phyloP scores from a whole-genome alignment of 2,113 vertebrate genomes.

The Pandion haliaetus region DNA sequence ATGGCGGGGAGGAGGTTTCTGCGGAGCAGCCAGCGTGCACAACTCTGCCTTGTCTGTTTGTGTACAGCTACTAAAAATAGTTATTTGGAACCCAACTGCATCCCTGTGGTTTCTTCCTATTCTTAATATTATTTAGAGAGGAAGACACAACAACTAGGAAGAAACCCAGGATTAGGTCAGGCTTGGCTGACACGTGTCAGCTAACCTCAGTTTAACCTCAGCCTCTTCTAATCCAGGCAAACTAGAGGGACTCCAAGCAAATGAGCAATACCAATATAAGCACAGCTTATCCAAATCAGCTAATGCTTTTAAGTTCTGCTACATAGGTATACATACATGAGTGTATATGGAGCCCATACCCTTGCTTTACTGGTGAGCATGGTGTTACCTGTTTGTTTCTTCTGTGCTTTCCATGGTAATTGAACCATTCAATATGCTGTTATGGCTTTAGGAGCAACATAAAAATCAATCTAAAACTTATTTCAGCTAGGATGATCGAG shows the following conservation, averaged over 20 bases:
- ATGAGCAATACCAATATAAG: background rate
- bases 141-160: background rate
- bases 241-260: background rate
- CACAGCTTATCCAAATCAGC: background rate
- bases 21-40: rapidly evolving
- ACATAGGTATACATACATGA: rapidly evolving
- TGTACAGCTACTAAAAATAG: background rate
- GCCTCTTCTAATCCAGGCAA: background rate
- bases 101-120: background rate
- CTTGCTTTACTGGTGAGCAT: background rate
- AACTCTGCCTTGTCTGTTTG: background rate
- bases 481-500: background rate
- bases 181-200: background rate
- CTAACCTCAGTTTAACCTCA: slow-evolving; percentile 41
- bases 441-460: background rate
- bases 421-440: background rate
- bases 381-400: background rate
- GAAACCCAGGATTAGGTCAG: background rate
- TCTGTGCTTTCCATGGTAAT: background rate
- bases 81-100: background rate
- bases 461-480: slow-evolving; percentile 29
- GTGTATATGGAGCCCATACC: background rate
- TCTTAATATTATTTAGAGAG: slow-evolving; percentile 20
- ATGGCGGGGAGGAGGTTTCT: rapidly evolving
- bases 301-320: background rate